Conservation (phyloP, 2,113 vertebrate species). For the Antidorcas marsupialis region DNA sequence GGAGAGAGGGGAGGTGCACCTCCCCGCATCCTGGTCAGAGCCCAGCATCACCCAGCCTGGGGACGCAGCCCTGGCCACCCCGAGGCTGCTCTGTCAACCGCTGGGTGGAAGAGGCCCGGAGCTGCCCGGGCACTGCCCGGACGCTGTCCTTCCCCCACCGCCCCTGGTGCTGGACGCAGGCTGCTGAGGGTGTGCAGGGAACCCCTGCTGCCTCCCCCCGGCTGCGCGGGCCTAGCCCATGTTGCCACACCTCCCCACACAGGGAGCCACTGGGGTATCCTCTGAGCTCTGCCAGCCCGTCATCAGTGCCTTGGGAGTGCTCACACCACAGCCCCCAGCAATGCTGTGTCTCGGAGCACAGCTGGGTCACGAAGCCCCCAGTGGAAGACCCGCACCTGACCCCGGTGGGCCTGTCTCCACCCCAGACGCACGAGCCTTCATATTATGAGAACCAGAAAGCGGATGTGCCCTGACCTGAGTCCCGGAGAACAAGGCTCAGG, state of each 20-base stretch:
- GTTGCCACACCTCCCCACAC: not conserved
- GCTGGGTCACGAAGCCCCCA: fast-evolving
- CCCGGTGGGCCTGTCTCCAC: not conserved
- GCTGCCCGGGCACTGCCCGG: no score
- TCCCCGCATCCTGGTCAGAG: not conserved
- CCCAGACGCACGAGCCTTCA: fast-evolving
- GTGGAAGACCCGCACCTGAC: not conserved
- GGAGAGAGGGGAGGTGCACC: not conserved
- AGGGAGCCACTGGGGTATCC: not conserved
- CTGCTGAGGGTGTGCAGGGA: not conserved
- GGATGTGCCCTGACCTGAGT: no score
- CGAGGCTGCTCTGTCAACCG: not conserved
- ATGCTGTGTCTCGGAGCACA: fast-evolving
- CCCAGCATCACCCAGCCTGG: not conserved
- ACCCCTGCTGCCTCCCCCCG: fast-evolving
- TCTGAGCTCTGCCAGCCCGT: not conserved
- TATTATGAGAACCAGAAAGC: not conserved
- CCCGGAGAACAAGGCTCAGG: fast-evolving
- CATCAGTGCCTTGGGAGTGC: not conserved
- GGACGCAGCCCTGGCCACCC: not conserved
- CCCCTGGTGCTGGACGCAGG: not conserved
- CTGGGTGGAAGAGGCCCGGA: not conserved
- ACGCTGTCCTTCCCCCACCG: not conserved
- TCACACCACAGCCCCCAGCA: not conserved
- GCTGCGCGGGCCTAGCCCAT: fast-evolving